These are phyloP conservation scores for Araneus ventricosus DNA, from an alignment of 1,140 invertebrate species.

Conservation along the genomic window DNA sequence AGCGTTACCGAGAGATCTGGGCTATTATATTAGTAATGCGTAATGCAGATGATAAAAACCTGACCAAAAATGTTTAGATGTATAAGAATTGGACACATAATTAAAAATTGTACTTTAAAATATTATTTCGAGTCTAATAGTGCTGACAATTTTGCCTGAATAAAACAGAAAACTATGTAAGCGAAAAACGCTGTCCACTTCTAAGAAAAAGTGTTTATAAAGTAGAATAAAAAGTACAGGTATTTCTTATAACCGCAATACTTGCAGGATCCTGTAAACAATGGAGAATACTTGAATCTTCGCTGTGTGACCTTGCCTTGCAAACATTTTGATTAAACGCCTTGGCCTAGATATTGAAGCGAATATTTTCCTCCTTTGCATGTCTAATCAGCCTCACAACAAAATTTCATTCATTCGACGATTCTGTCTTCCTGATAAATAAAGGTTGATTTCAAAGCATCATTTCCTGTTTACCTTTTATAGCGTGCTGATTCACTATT, in stretches of 20 bases:
- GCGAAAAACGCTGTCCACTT: no score
- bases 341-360: conserved; percentile 5
- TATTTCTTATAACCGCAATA: background rate
- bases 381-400: background rate
- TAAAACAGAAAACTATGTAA: no score
- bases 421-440: background rate
- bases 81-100: no score
- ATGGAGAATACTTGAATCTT: background rate
- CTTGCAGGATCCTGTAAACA: background rate
- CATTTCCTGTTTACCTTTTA: background rate
- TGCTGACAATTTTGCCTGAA: no score
- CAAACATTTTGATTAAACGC: conserved; percentile 5
- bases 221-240: no score
- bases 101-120: no score
- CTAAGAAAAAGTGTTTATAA: no score
- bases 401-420: background rate
- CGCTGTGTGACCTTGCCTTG: background rate
- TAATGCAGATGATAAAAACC: no score
- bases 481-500: background rate
- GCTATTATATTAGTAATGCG: no score
- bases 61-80: no score
- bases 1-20: no score
- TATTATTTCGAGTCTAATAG: no score
- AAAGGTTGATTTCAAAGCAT: background rate
- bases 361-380: conserved; percentile 3